Conservation (phyloP, 1,140 invertebrate species). For the Lepidotrigona ventralis region DNA sequence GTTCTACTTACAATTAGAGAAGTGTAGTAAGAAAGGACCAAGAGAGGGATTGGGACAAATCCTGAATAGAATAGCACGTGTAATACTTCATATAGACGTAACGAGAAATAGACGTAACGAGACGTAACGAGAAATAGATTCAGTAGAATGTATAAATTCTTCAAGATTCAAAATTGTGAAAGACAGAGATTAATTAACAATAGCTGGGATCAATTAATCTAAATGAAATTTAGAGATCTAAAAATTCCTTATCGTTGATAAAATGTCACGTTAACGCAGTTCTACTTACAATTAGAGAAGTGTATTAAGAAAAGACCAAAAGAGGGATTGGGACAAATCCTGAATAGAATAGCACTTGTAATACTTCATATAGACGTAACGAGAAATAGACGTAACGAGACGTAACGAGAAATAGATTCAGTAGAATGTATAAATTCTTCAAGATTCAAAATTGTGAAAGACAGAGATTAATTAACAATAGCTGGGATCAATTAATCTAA, state of each 20-base stretch:
- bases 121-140: no score
- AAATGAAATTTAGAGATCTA: background rate
- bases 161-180: background rate
- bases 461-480: background rate
- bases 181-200: background rate
- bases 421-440: background rate
- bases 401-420: no score
- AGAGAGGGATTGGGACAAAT: background rate
- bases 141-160: background rate
- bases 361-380: no score
- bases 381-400: no score
- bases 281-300: no score
- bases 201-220: background rate
- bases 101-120: no score
- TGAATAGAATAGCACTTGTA: no score
- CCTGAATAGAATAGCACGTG: no score
- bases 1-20: no score
- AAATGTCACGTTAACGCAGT: background rate
- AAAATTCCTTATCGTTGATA: background rate
- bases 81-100: no score
- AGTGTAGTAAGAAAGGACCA: no score
- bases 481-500: background rate
- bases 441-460: background rate
- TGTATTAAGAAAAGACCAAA: no score
- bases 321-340: background rate